Evolutionary conservation across 2,113 vertebrate species (phyloP), one percentile per base, ranked within the genome.

Genomic region (Psilopsiagon aymara): DNA sequence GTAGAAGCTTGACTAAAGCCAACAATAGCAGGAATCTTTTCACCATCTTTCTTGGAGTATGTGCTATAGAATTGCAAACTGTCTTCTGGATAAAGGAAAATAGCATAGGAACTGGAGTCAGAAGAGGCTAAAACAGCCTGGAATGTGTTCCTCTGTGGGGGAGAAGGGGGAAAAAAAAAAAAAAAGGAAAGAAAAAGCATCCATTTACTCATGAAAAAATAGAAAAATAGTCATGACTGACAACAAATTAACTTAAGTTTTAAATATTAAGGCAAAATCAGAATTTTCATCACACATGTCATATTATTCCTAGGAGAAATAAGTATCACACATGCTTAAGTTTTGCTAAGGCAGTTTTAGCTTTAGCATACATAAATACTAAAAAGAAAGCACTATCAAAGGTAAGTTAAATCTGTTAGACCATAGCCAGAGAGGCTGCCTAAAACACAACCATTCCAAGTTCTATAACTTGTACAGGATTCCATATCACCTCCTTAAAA

Each of bases 111-210:
- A 89, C 96, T 97, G 13, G 97, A 98, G 20, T 98, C 98, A 47
- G 98, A 97, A 69, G 98, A 99, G 12, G 98, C 99, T 92, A 99
- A 91, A 69, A 99, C 98, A 92, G 99, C 97, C 97, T 99, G 99
- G 97, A 99, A 99, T 8, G 99, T 99, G 97, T 99, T 99, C 96
- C 98, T 99, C 99, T 99, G 97, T 70, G 19, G 55, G 64, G 70
- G 13, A 62, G 67, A 73, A 93, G 55, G 33, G n/a, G n/a, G n/a
- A n/a, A 90, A 84, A n/a, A 73, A 62, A 59, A 5, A 24, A 93
- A 83, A 51, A 52, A 79, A 19, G 46, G 23, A 91, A 86, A 33
- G 18, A 23, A 57, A 57, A 57, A 21, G 33, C 79, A 89, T 47
- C 44, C 68, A 93, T 77, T 97, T 94, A 95, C 29, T 92, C 14